phyloP scores from a whole-genome alignment of 2,797 vertebrate genomes.

The Chelmon rostratus region DNA sequence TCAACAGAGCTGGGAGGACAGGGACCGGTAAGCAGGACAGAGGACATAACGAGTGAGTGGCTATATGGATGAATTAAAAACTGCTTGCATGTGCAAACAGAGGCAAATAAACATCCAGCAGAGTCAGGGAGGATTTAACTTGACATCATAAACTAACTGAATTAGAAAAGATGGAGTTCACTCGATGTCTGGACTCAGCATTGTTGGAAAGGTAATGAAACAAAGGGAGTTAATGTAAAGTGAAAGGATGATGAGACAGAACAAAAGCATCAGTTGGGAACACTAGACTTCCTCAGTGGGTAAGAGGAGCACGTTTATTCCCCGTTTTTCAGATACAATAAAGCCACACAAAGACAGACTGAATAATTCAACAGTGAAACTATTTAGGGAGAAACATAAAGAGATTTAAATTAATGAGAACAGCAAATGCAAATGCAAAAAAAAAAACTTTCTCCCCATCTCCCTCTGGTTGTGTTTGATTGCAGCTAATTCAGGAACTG shows the following conservation, averaged over 20 bases:
- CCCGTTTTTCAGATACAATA: not conserved
- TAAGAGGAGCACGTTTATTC: not conserved
- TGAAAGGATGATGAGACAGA: slow-evolving; percentile 1
- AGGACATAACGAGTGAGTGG: not conserved
- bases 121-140: slow-evolving; percentile 7
- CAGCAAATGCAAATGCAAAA: not conserved
- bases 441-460: not conserved
- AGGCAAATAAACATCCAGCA: slow-evolving; percentile 16
- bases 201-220: slow-evolving; percentile 24
- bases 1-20: slow-evolving; percentile 1
- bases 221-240: slow-evolving; percentile 14
- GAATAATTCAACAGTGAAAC: slow-evolving; percentile 7
- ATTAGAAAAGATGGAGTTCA: slow-evolving; percentile 45
- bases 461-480: not conserved
- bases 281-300: not conserved
- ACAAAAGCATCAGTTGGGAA: not conserved
- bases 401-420: not conserved
- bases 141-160: slow-evolving; percentile 45
- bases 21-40: slow-evolving; percentile 2
- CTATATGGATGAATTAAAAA: slow-evolving; percentile 10
- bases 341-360: not conserved
- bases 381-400: slow-evolving; percentile 1
- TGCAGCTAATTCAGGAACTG: not conserved
- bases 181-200: slow-evolving; percentile 46
- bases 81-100: not conserved